Conservation (phyloP, 92 coral and sea anemone species). For the Actinostola sp. region DNA sequence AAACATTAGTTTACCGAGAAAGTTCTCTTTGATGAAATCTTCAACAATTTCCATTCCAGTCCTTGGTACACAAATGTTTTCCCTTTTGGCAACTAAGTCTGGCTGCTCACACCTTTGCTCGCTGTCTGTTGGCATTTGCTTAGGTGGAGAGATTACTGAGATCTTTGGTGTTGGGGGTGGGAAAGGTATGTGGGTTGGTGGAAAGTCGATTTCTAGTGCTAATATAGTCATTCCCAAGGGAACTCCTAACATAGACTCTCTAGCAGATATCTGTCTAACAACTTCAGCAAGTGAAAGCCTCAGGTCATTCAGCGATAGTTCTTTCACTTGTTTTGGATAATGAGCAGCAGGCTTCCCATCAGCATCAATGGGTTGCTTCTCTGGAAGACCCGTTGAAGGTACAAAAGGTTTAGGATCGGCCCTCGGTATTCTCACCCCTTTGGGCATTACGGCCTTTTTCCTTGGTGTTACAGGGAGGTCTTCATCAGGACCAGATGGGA, state of each 20-base stretch:
- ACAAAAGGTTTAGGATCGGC: constrained; percentile 58
- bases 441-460: constrained; percentile 19
- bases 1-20: constrained; percentile 86
- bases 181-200: constrained; percentile 68
- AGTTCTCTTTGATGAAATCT: constrained; percentile 80
- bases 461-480: constrained; percentile 43
- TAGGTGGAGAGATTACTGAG: constrained; percentile 46
- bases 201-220: constrained; percentile 84
- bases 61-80: constrained; percentile 39
- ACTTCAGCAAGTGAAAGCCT: constrained; percentile 85
- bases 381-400: constrained; percentile 42
- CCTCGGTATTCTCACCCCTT: constrained; percentile 72
- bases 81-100: constrained; percentile 41
- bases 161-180: constrained; percentile 77
- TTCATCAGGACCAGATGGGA: constrained; percentile 72
- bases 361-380: constrained; percentile 6
- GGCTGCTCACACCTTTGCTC: constrained; percentile 22
- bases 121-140: constrained; percentile 26
- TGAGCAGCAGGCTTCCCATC: constrained; percentile 45
- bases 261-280: constrained; percentile 79
- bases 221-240: constrained; percentile 88
- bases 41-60: constrained; percentile 93
- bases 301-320: constrained; percentile 74
- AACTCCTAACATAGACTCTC: constrained; percentile 85
- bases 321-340: constrained; percentile 39